phyloP scores from a whole-genome alignment of 2,113 vertebrate species.

The Phaetusa simplex region DNA sequence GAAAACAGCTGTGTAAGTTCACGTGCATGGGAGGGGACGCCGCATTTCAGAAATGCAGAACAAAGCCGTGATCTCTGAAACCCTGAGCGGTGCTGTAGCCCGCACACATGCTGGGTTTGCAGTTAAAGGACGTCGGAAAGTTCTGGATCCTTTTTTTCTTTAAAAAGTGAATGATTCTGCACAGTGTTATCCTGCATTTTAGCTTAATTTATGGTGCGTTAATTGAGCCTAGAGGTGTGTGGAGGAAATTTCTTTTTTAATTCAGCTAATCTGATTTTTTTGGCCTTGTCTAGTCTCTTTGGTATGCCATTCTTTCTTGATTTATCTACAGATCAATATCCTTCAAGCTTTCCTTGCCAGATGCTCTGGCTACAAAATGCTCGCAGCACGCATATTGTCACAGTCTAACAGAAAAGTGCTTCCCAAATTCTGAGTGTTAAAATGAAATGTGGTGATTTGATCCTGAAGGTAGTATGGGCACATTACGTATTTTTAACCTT shows the following conservation, averaged over 20 bases:
- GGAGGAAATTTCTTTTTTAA: not conserved
- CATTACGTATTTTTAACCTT: not conserved
- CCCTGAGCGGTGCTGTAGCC: not conserved
- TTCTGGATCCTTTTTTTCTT: not conserved
- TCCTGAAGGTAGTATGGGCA: not conserved
- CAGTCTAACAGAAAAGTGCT: not conserved
- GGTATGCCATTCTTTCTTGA: not conserved
- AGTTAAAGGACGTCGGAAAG: not conserved
- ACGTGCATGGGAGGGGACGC: not conserved
- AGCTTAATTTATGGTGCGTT: not conserved
- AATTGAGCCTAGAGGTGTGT: conserved; percentile 10
- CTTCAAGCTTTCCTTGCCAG: not conserved
- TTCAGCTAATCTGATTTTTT: not conserved
- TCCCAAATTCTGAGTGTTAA: not conserved
- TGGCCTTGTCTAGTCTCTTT: not conserved
- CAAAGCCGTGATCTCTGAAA: not conserved
- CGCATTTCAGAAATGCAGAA: not conserved
- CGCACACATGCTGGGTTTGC: not conserved
- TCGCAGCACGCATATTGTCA: not conserved
- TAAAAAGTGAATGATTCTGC: not conserved
- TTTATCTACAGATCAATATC: not conserved
- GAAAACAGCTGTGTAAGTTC: not conserved
- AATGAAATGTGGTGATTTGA: not conserved
- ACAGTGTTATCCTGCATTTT: not conserved
- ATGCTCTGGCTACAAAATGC: not conserved